Base-by-base conservation (phyloP, 2,888 invertebrate genomes). In the Dorcus parallelipipedus region DNA sequence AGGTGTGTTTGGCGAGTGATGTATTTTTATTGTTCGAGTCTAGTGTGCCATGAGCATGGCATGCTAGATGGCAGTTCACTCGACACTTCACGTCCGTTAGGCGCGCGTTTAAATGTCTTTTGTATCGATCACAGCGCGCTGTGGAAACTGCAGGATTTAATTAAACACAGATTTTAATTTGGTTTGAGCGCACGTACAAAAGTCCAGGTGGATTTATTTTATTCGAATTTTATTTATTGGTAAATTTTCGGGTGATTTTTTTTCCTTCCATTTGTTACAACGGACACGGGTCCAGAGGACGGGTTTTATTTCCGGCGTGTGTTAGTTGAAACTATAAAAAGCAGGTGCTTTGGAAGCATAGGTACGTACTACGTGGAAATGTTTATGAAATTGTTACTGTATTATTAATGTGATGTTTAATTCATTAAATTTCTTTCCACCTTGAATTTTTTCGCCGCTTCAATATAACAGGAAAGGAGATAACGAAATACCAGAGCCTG, bases 1-100 rank as follows among this genome's bases (percentile, higher is more conserved):
- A 78, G 75, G 76, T 77, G 76, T 76, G 71, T 76, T 77, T 74
- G 74, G 75, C 72, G 71, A 71, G 71, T 77, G 77, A 77, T 77
- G 76, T 75, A 77, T 76, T 77, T 77, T 77, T 76, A 77, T 77
- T 77, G 76, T 76, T 71, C 65, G 62, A 67, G 66, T 72, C 71
- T 72, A 71, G 72, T 73, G 71, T 69, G 68, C 67, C 68, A 67
- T 69, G 66, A 69, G 65, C 67, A 62, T 73, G 69, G 75, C 76
- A 76, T 74, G 75, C 75, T 75, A 74, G 75, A 71, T 75, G 74
- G 75, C 73, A 72, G 73, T 76, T 73, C 71, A 64, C 66, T 66
- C 66, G 67, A 72, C 69, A 71, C 70, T 69, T 68, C 62, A 66
- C 62, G 43, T 49, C 56, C 60, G 57, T 54, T 62, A 65, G 69